Base-by-base conservation (phyloP, 2,888 invertebrate species). In the Tyria jacobaeae region DNA sequence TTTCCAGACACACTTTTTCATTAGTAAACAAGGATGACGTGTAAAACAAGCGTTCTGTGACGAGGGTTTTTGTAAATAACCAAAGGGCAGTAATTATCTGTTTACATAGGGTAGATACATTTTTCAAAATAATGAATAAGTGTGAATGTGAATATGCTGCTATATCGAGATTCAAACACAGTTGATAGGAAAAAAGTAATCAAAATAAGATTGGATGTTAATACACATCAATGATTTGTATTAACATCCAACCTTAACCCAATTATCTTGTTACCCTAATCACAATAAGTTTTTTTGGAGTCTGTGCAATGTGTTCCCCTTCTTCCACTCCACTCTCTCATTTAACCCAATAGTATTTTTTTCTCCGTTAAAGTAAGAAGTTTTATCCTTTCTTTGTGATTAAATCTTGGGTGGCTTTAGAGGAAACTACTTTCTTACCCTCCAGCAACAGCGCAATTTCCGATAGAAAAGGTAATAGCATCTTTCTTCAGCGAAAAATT, bases 21-120 rank as follows among this genome's bases (percentile, higher is more conserved):
- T 92, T 92, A 91, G 89, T 88, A 88, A 90, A 91, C 89, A 87
- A 86, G 90, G 89, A 89, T 91, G 92, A 92, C 89, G 90, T 90
- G 91, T 92, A 89, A 90, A 92, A 92, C 91, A 90, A 90, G 87
- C 89, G 82, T 80, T 85, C 84, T 71, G 83, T 89, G 90, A 91
- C 88, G 89, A 90, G 91, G 90, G 91, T 91, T 70, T 75, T 82
- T 74, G 89, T 90, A 89, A 91, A 91, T 89, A 90, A 89, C 86
- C 81, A 81, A 86, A 86, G 85, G 85, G 86, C 87, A 89, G 89
- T 90, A 89, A 91, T 91, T 90, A 90, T 87, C 81, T 76, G 80
- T 71, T 80, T 84, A 82, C 85, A 78, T 83, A 73, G 71, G 71
- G 75, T 71, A 78, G 68, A 75, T 79, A 80, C 75, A 75, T 73